Base-by-base conservation (phyloP, 1,140 invertebrate species). In the Polypedilum pembai region DNA sequence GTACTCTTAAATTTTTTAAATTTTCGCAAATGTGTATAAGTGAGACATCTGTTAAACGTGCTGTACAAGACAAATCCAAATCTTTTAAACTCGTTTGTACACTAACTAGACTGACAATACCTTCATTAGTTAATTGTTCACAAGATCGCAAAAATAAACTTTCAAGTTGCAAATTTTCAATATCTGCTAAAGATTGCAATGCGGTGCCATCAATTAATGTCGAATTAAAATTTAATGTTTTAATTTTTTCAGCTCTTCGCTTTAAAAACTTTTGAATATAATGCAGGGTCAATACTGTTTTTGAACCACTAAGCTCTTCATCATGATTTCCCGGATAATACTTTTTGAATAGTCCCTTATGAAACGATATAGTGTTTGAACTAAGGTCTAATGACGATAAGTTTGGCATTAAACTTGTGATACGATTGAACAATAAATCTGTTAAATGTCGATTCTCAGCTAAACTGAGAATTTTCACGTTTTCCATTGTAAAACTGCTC, bases 231-330 rank as follows among this genome's bases (percentile, higher is more conserved):
- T 87, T 83, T 18, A 92, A 77, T 15, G 83, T 81, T 77, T 86
- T 89, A 3, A 92, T 80, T 18, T 80, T 81, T 15, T 80, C 79
- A 1, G 84, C 83, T 77, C 87, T 85, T n/a, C 81, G 79, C 73
- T 81, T 79, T 63, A 91, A 80, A 77, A 87, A 87, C 73, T 85
- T 82, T 40, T 88, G 77, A 21, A 91, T 83, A 78, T 89, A 89
- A 72, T 86, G 83, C 78, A 91, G 92, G 41, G 90, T 91, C 10
- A 92, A 80, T 8, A 91, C 86, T 76, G 86, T 87, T 78, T 90
- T 85, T 20, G 87, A 89, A n/a, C 84, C 86, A 77, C 84, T 85
- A 24, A 83, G 81, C 76, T 82, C 74, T 12, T 78, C 77, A 1
- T 78, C 78, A n/a, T 76, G 76, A 74, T 80, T 80, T 21, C 79